Conservation (phyloP, 2,797 vertebrate species). For the Anolis apletophallus region DNA sequence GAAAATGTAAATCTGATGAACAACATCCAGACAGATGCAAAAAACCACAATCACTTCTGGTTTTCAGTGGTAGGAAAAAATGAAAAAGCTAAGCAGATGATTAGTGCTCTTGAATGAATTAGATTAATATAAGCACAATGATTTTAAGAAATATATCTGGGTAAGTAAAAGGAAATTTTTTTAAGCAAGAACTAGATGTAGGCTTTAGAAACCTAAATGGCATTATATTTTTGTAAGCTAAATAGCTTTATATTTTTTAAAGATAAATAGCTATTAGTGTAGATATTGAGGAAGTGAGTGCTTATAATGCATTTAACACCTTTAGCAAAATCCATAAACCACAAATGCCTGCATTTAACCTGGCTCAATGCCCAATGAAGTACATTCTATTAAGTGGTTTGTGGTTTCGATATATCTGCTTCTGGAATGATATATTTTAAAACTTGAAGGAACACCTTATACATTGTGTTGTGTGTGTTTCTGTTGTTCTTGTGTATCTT, state of each 20-base stretch:
- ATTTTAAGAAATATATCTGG: constrained; percentile 33
- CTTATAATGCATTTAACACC: constrained; percentile 23
- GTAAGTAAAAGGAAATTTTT: constrained; percentile 15
- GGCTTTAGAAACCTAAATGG: constrained; percentile 23
- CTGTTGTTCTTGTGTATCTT: neutral
- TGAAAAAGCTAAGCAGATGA: constrained; percentile 51
- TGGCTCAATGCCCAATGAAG: constrained; percentile 28
- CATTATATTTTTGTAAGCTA: neutral
- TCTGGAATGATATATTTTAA: neutral
- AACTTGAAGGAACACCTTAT: neutral
- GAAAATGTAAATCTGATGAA: constrained; percentile 79
- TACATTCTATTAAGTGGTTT: constrained; percentile 26
- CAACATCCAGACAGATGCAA: constrained; percentile 64
- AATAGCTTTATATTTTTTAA: neutral
- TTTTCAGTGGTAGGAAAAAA: constrained; percentile 69
- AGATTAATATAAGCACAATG: constrained; percentile 44
- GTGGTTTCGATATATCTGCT: neutral
- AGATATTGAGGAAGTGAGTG: neutral
- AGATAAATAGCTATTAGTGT: constrained; percentile 13
- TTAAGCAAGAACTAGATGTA: neutral
- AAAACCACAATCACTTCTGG: constrained; percentile 64
- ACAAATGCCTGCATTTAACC: constrained; percentile 34
- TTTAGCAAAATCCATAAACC: constrained; percentile 33
- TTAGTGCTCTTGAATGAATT: constrained; percentile 58
- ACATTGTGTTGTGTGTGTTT: neutral